Conservation (phyloP, 2,888 invertebrate species). For the Mantis religiosa region DNA sequence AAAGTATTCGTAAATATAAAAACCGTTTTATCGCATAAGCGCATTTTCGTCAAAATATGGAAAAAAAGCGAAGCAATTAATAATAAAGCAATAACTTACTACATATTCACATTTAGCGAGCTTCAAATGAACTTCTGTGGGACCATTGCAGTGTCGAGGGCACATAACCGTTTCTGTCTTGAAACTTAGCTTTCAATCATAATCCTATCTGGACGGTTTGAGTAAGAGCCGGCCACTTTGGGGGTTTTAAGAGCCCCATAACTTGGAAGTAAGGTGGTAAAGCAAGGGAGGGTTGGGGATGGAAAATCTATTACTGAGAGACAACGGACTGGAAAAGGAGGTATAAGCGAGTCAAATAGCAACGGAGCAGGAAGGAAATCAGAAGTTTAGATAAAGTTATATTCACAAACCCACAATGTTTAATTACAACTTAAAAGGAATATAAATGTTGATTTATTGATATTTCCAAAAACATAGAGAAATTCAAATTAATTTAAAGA, state of each 20-base stretch:
- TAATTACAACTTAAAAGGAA: no score
- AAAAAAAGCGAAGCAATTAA: background rate
- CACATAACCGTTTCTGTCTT: background rate
- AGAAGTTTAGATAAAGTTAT: no score
- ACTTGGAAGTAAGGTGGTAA: background rate
- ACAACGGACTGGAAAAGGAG: background rate
- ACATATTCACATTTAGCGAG: background rate
- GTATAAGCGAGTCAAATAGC: background rate
- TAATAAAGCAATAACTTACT: background rate
- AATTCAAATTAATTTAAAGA: no score
- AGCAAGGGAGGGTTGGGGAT: background rate
- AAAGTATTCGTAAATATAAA: no score
- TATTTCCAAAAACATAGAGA: no score
- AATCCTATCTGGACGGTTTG: constrained; percentile 14
- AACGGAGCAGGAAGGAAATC: background rate
- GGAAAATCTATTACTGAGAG: background rate
- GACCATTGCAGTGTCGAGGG: background rate
- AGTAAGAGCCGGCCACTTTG: background rate
- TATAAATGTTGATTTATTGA: no score
- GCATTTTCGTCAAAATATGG: background rate
- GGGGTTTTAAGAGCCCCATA: constrained; percentile 2
- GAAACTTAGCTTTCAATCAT: constrained; percentile 18
- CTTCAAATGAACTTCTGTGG: background rate
- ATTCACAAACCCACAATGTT: no score
- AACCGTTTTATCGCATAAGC: no score